Evolutionary conservation across 2,888 invertebrate species (phyloP).

Genomic region (Unio pictorum): DNA sequence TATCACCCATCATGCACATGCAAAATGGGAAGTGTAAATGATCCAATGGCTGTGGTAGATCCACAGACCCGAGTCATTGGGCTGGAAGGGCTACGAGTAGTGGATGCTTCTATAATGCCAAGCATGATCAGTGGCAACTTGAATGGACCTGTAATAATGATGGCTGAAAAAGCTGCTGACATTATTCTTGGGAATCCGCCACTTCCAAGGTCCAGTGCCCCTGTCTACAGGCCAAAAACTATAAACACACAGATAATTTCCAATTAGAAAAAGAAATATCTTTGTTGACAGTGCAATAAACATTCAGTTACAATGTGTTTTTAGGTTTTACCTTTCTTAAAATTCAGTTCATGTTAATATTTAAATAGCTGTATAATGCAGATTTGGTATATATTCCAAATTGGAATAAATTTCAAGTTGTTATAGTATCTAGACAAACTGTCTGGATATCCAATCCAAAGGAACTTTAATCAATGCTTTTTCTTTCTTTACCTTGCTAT

Average conservation of each 20-base stretch:
- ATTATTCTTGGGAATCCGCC: constrained; percentile 69
- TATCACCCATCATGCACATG: constrained; percentile 88
- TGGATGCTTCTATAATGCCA: constrained; percentile 88
- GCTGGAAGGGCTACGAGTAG: constrained; percentile 79
- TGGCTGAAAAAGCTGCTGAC: constrained; percentile 74
- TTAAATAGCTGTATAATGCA: no score
- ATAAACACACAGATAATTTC: constrained; percentile 33
- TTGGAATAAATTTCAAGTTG: no score
- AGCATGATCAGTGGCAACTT: constrained; percentile 84
- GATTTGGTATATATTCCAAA: no score
- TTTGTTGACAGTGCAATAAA: no score
- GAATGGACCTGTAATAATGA: constrained; percentile 74
- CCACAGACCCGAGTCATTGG: constrained; percentile 73
- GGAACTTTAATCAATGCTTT: no score
- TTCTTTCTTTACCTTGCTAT: no score
- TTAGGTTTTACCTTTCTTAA: no score
- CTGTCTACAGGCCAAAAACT: constrained; percentile 61
- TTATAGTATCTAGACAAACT: no score
- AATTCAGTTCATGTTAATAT: no score
- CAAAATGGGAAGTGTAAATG: constrained; percentile 77
- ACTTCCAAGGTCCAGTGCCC: constrained; percentile 62
- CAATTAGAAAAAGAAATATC: no score
- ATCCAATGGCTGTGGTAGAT: constrained; percentile 79
- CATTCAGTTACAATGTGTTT: no score
- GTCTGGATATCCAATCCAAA: no score